phyloP scores from a whole-genome alignment of 2,797 vertebrate genomes.

The Oreochromis grahami region DNA sequence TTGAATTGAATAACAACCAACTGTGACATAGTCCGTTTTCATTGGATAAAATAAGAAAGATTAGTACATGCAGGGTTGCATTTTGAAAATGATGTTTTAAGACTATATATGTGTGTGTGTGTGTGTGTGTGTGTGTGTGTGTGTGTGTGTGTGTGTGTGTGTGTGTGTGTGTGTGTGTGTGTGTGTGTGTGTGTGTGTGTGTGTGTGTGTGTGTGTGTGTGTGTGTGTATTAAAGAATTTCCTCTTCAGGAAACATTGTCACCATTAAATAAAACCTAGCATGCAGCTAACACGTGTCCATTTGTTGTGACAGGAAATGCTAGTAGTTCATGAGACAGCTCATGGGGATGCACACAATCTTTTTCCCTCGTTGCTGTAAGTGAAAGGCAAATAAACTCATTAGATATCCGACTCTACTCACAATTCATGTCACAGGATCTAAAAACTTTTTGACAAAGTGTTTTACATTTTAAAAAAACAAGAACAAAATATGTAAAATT shows the following conservation, averaged over 20 bases:
- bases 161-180: background rate
- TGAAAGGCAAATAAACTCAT: constrained; percentile 2
- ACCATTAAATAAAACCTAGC: background rate
- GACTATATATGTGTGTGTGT: background rate
- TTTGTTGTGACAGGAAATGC: background rate
- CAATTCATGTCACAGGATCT: constrained; percentile 15
- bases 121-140: background rate
- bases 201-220: too few species aligned
- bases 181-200: too few species aligned
- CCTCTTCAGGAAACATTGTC: background rate
- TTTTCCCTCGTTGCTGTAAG: background rate
- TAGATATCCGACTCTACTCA: background rate
- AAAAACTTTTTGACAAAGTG: background rate
- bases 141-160: background rate
- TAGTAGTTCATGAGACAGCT: background rate
- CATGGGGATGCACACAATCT: constrained; percentile 1
- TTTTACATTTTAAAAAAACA: background rate
- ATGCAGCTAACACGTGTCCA: background rate
- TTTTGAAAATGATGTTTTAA: constrained; percentile 30
- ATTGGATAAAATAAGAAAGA: background rate
- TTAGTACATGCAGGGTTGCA: background rate
- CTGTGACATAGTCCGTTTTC: constrained; percentile 41
- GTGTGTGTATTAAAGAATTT: background rate
- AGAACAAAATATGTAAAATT: background rate
- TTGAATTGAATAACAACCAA: constrained; percentile 20